Evolutionary conservation across 1,140 invertebrate species (phyloP), one percentile per base, ranked within the genome.

Genomic region (Drosophila sechellia): DNA sequence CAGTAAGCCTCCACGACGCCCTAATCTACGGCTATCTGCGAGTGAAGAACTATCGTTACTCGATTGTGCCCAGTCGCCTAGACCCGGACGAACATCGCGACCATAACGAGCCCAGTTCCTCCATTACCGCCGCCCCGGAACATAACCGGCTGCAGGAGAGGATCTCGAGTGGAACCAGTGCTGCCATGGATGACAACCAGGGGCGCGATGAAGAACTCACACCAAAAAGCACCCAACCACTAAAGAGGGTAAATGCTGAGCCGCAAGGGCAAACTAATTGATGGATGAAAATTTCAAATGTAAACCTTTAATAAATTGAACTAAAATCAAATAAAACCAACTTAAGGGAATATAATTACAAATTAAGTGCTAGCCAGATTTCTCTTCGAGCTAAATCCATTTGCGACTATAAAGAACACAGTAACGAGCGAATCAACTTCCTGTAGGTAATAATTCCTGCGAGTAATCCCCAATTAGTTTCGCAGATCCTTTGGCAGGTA

Each of bases 1-100:
- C 79, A 0, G 83, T 87, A 0, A 65, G 74, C 40, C 63, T 87
- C 3, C 50, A 87, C 6, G 83, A 87, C 34, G 83, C 83, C 45
- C 49, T 87, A 2, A 83, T 87, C 61, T 79, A 68, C 25, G 83
- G 83, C 4, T 83, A 87, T 27, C 31, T 87, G 25, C 63, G 66
- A 12, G 48, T 87, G 0, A 71, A 54, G 17, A 58, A 87, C 46
- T 69, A 49, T 40, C 84, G 84, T 5, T 87, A 87, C 4, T 89
- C 83, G 4, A 72, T 79, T 17, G 70, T 61, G 0, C 22, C 31
- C 0, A 71, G 20, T 52, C 60, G 50, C 13, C 39, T 75, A 31
- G 83, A 80, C 11, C 55, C 58, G 0, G 49, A 40, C 22, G 69
- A 78, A 1, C 31, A 58, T 52, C 39, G 49, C 13, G 13, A n/a